phyloP scores from a whole-genome alignment of 2,888 invertebrate genomes.

The Frankliniella intonsa region DNA sequence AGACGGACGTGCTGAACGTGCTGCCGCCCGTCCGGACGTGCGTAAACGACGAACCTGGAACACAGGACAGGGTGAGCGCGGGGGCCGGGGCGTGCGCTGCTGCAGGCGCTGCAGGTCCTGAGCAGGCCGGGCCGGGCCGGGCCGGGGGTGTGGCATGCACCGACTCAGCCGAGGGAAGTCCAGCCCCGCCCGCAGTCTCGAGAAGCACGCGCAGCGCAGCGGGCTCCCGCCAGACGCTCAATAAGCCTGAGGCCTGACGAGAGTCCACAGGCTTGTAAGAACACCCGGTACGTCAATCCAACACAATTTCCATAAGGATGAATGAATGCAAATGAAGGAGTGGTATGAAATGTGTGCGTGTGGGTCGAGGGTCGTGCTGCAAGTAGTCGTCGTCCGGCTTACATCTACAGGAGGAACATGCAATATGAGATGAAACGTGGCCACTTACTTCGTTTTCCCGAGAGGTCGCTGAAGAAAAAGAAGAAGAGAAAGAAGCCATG shows the following conservation, averaged over 20 bases:
- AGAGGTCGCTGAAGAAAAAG: slow-evolving; percentile 13
- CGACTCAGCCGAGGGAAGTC: neutral
- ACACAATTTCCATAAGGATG: too few relatives aligned
- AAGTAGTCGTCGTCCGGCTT: neutral
- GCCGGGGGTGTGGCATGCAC: neutral
- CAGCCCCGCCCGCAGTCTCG: neutral
- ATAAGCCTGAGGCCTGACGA: neutral
- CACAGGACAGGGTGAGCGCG: neutral
- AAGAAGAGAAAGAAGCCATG: slow-evolving; percentile 14
- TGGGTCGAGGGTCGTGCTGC: too few relatives aligned
- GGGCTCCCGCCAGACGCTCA: too few relatives aligned
- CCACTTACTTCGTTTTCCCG: slow-evolving; percentile 23
- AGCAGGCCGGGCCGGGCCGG: neutral
- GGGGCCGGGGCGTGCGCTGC: neutral
- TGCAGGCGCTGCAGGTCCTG: neutral
- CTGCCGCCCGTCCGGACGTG: slow-evolving; percentile 9
- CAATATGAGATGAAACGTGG: neutral
- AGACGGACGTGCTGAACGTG: slow-evolving; percentile 26
- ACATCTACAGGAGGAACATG: neutral
- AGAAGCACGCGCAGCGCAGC: neutral
- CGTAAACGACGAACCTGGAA: slow-evolving; percentile 28
- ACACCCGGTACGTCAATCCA: neutral
- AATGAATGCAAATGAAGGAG: too few relatives aligned
- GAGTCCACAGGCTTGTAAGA: neutral
- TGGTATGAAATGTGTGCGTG: too few relatives aligned